Conservation (phyloP, 2,888 invertebrate genomes). For the Nebria salina region DNA sequence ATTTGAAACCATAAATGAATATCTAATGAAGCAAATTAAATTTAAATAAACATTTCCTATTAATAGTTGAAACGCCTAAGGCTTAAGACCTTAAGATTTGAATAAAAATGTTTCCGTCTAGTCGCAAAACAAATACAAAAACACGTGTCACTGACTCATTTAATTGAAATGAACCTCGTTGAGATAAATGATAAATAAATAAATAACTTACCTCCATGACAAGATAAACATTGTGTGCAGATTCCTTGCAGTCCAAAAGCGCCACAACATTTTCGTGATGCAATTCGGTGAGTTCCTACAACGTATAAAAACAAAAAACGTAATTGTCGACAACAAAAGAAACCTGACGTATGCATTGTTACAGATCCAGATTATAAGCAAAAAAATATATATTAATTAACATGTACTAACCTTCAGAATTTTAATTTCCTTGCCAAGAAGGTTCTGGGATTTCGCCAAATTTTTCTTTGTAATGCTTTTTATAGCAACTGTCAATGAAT, state of each 20-base stretch:
- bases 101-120: not conserved
- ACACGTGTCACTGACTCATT: not conserved
- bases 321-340: conserved; percentile 24
- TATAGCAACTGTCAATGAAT: conserved; percentile 90
- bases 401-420: conserved; percentile 81
- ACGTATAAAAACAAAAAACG: conserved; percentile 34
- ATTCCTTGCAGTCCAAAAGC: conserved; percentile 97
- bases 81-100: no score
- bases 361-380: conserved; percentile 24
- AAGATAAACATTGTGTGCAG: conserved; percentile 92
- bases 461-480: conserved; percentile 99
- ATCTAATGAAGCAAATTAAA: no score
- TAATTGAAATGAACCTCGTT: not conserved
- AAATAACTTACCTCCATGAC: conserved; percentile 91
- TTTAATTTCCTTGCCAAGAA: conserved; percentile 98
- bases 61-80: no score
- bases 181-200: not conserved
- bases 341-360: not conserved
- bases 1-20: no score
- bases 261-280: conserved; percentile 99
- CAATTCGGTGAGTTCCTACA: conserved; percentile 91
- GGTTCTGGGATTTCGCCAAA: conserved; percentile 94
- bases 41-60: no score
- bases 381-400: conserved; percentile 22
- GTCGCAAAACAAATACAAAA: not conserved